A percentile compares a stretch with the other conserved stretches of the same genome.
Evolutionary conservation across 2,113 vertebrate species (phyloP).

Genomic region (Chlamydotis undulata): DNA sequence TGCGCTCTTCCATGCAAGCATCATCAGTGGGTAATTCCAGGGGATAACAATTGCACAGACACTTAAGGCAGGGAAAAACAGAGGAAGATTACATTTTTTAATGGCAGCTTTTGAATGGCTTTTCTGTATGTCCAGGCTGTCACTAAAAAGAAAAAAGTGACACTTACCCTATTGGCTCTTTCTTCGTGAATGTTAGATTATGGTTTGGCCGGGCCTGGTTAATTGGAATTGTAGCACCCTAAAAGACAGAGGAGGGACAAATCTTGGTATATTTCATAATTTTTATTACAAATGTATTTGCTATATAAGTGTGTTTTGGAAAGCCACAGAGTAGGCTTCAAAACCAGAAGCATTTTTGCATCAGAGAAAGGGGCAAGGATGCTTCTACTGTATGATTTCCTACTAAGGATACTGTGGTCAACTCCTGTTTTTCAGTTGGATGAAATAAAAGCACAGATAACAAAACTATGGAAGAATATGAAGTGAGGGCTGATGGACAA

Average conservation of each 20-base stretch:
- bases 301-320: not conserved
- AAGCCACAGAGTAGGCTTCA: not conserved
- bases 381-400: not conserved
- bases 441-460: not conserved
- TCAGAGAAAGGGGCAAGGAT: not conserved
- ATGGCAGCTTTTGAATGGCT: not conserved
- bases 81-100: not conserved
- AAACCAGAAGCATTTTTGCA: not conserved
- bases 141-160: not conserved
- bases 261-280: not conserved
- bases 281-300: not conserved
- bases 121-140: not conserved
- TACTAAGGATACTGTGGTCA: not conserved
- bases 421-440: not conserved
- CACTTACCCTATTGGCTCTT: constrained; percentile 84
- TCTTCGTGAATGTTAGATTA: constrained; percentile 86
- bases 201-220: constrained; percentile 85
- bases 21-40: constrained; percentile 88
- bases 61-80: constrained; percentile 45
- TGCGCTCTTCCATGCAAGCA: constrained; percentile 86
- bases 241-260: not conserved
- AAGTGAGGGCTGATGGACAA: not conserved
- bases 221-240: constrained; percentile 87
- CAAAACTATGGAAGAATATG: not conserved
- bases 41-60: constrained; percentile 86